Percentiles rank a stretch among this genome's conserved stretches.
Evolutionary conservation across 2,888 invertebrate genomes (phyloP).

Genomic region (Patella pellucida): DNA sequence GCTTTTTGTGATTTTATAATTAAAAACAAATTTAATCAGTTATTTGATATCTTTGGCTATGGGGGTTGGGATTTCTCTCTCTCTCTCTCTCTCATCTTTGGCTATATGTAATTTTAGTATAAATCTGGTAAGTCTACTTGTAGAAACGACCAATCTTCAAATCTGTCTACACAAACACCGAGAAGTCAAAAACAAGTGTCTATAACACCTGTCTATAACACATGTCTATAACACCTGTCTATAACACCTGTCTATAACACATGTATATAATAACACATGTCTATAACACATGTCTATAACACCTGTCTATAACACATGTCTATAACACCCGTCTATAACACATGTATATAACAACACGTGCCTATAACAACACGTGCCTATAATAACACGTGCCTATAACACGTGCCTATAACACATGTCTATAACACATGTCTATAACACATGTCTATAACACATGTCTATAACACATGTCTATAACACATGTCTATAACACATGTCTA

Average conservation of each 20-base stretch:
- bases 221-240: background rate
- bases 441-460: background rate
- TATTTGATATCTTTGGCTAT: no score
- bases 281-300: background rate
- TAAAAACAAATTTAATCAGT: no score
- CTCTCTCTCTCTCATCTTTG: no score
- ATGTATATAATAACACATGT: background rate
- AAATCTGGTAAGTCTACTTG: background rate
- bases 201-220: background rate
- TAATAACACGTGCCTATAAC: no score
- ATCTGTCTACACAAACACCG: background rate
- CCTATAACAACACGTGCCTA: no score
- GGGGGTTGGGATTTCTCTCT: no score
- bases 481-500: background rate
- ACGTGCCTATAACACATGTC: background rate
- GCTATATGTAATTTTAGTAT: no score
- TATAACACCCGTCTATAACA: background rate
- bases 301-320: background rate
- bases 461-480: background rate
- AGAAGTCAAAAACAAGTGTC: no score
- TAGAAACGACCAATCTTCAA: slow-evolving; percentile 15
- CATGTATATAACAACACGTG: no score
- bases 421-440: background rate
- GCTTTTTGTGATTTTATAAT: no score
- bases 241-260: background rate